Base-by-base conservation (phyloP, 2,113 vertebrate genomes). In the Colaptes auratus region DNA sequence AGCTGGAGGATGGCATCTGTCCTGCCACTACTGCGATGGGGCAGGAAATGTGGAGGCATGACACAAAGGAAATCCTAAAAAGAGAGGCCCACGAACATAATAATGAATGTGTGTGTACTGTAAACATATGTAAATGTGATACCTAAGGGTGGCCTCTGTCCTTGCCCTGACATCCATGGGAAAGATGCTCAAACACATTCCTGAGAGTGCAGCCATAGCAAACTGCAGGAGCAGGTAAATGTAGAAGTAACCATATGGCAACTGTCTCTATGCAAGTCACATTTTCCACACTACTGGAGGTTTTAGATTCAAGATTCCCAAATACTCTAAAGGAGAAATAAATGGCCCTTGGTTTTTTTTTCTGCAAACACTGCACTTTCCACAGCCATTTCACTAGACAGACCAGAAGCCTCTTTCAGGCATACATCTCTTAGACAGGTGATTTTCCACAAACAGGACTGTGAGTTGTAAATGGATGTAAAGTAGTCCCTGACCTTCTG, bases 221-320 rank as follows among this genome's bases (percentile, higher is more conserved):
- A 24, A 5, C 23, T 48, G 65, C 15, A 71, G 16, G 25, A 66
- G 66, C 86, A 92, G 88, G 75, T 91, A 89, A 92, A 87, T 36
- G 60, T 21, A 74, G 72, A 77, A 46, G 53, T 27, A 93, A 86
- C 88, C 86, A 20, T 88, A 84, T 64, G 73, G 48, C 61, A 75
- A 53, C 82, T 28, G 42, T 75, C 86, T 88, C 82, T 67, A 53
- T 84, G 86, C 86, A 86, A 94, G 90, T 88, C 86, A 78, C 80
- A 95, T 94, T 96, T 95, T 86, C 92, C 64, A 61, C 95, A 7
- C 86, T 72, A 93, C 69, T 94, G 80, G 82, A 66, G 73, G 69
- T 90, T 94, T 94, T 92, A 93, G 86, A 86, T 86, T 77, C 80
- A 67, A 75, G 88, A 86, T 82, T 93, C 86, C 88, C 88, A 88